Evolutionary conservation across 2,888 invertebrate genomes (phyloP), one percentile per base, ranked within the genome.

Genomic region (Adelognathus sp.): DNA sequence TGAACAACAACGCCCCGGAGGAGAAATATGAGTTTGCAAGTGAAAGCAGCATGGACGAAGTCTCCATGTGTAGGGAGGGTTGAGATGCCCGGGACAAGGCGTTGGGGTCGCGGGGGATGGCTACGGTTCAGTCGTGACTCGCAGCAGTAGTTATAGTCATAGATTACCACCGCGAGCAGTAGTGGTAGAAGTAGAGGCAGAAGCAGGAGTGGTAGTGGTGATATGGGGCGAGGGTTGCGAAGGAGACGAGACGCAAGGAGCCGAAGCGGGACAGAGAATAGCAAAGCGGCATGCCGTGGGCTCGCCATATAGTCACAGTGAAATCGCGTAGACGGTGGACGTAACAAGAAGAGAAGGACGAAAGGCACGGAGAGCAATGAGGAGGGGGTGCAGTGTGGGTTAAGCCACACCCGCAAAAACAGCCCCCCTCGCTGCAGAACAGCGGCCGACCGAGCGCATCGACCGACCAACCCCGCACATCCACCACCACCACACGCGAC

Each of bases 331-430:
- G 73, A 79, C 58, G 70, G 75, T 73, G 72, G 58, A 56, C 56
- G 58, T n/a, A 66, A 46, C 36, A 46, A 44, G 56, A 41, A 46
- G 46, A 52, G 41, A 66, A 61, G 54, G 63, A 33, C 56, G 50
- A 69, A 31, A 66, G 36, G 61, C 60, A 24, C 21, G 61, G 74
- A 72, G 86, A 84, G n/a, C n/a, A n/a, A n/a, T n/a, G n/a, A n/a
- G n/a, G n/a, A n/a, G n/a, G n/a, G n/a, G n/a, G n/a, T n/a, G n/a
- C n/a, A n/a, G 86, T 86, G 84, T 86, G 87, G 88, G 88, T 87
- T 89, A 89, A 89, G 89, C 89, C 89, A 89, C 89, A 89, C 89
- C 89, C 89, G 89, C 89, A 89, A 89, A 89, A 89, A 89, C 89
- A 89, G 86, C 87, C 88, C 88, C 84, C 88, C 88, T 84, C n/a